Conservation (phyloP, 2,113 vertebrate genomes). For the Cyanistes caeruleus region DNA sequence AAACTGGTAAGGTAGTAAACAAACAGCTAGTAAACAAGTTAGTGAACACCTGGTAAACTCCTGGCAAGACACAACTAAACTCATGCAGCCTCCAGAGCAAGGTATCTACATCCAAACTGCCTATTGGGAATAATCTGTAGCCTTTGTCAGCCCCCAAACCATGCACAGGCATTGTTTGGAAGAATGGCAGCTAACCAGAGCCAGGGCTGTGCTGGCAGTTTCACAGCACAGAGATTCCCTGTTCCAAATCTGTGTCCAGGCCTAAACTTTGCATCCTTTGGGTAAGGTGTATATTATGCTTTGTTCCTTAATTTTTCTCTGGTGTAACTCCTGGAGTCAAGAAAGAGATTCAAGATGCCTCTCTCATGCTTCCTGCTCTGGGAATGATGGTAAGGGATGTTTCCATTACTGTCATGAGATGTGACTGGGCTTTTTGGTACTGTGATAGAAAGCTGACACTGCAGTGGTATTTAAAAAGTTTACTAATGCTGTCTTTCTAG, state of each 20-base stretch:
- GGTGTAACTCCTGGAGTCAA: neutral
- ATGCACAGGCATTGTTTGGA: neutral
- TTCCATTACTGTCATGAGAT: neutral
- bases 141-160: neutral
- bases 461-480: neutral
- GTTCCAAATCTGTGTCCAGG: neutral
- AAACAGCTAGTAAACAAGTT: neutral
- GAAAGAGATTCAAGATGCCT: neutral
- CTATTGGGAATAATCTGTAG: neutral
- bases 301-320: neutral
- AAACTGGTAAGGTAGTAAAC: neutral
- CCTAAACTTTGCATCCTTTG: neutral
- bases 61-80: neutral
- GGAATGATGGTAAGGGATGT: neutral
- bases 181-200: rapidly evolving
- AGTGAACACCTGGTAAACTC: neutral
- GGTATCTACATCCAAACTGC: neutral
- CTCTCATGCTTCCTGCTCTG: neutral
- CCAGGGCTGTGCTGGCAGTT: neutral
- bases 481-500: neutral
- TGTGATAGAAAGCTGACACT: neutral
- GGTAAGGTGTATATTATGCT: neutral
- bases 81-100: neutral
- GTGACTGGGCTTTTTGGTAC: neutral
- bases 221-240: neutral